These are phyloP conservation scores for Centropus unirufus DNA, from an alignment of 2,113 vertebrate species.

Conservation along the genomic window DNA sequence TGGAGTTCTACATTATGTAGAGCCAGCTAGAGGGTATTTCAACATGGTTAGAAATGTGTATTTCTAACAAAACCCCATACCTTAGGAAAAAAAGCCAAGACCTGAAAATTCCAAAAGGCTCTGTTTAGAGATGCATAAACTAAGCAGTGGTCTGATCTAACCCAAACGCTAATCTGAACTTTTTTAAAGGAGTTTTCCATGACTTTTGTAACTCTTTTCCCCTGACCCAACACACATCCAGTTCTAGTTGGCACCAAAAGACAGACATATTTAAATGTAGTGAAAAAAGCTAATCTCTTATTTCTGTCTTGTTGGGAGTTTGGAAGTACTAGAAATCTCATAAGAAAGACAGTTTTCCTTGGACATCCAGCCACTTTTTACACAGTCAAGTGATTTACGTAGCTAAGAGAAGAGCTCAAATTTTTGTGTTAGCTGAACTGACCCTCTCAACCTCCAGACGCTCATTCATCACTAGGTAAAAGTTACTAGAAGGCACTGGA, in stretches of 20 bases:
- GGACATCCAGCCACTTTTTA: not conserved
- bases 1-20: not conserved
- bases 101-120: not conserved
- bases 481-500: not conserved
- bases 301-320: conserved; percentile 33
- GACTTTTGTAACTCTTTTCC: conserved; percentile 1
- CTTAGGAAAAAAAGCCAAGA: conserved; percentile 27
- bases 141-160: not conserved
- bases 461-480: conserved; percentile 26
- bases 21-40: not conserved
- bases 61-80: not conserved
- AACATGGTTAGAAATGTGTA: not conserved
- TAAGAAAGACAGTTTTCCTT: conserved; percentile 11
- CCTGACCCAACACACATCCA: not conserved
- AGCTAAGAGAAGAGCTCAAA: conserved; percentile 18
- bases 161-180: not conserved
- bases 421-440: not conserved
- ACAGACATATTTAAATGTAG: not conserved
- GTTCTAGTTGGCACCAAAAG: conserved; percentile 41
- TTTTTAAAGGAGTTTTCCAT: conserved; percentile 16
- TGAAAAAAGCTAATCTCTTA: conserved; percentile 13
- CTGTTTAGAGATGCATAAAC: conserved; percentile 12
- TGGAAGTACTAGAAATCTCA: conserved; percentile 40
- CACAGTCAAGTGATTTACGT: conserved; percentile 4
- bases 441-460: not conserved